Percentiles rank a stretch among this genome's conserved stretches.
These are phyloP conservation scores for Orcinus orca DNA, from an alignment of 2,113 vertebrate species.

Conservation along the genomic window DNA sequence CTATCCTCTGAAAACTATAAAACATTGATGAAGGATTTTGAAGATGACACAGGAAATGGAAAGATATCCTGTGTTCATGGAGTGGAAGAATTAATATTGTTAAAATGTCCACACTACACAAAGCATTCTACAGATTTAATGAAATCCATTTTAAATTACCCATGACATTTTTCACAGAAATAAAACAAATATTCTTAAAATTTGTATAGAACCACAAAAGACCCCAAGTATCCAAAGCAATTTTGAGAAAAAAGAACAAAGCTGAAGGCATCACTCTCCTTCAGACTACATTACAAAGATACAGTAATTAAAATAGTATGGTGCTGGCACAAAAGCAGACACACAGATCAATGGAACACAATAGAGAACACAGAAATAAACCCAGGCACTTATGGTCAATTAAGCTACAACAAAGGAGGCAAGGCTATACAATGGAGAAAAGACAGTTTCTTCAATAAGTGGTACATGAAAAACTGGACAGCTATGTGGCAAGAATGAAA, in stretches of 20 bases:
- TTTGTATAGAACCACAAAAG: background rate
- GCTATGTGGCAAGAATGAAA: background rate
- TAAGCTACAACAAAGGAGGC: background rate
- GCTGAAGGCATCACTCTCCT: background rate
- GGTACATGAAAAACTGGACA: background rate
- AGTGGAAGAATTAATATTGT: background rate
- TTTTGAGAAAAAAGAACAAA: background rate
- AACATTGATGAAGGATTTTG: background rate
- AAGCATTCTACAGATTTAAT: background rate
- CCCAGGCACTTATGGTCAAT: background rate
- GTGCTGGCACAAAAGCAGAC: background rate
- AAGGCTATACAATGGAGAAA: background rate
- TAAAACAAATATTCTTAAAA: background rate
- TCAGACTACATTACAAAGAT: background rate
- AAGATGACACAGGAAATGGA: background rate
- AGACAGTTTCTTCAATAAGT: background rate
- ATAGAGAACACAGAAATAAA: background rate
- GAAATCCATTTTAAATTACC: background rate
- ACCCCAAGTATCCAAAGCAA: background rate
- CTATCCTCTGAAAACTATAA: too few relatives aligned
- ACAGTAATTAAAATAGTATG: background rate
- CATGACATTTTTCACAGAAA: background rate
- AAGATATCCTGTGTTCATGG: background rate
- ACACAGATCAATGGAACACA: background rate
- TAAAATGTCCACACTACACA: background rate